Base-by-base conservation (phyloP, 2,888 invertebrate species). In the Tanytarsus gracilentus region DNA sequence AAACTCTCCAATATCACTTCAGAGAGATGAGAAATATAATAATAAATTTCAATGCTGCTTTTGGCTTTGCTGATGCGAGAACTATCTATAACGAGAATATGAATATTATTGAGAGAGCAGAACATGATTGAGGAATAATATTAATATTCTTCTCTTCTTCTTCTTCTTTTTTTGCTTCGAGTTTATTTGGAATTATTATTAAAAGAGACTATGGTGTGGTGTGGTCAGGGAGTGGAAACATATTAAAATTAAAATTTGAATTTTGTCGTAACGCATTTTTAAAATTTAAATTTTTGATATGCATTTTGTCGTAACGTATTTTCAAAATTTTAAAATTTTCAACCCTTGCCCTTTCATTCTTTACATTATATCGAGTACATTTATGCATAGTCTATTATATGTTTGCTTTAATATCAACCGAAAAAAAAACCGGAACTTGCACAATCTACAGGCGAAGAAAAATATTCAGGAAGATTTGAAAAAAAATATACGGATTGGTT, bases 171-270 rank as follows among this genome's bases (percentile, higher is more conserved):
- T 44, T 16, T 44, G 44, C n/a, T 18, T 9, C 23, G 40, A 53
- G 53, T 36, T 53, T 53, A 39, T 53, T 53, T 26, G 36, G 16
- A 53, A 55, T 55, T 23, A 55, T 55, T 55, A 55, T 55, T 55
- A 55, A 55, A 55, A 55, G 40, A 55, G 26, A 27, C 55, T 53
- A 27, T 53, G 36, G 7, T 36, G 9, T 18, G 51, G 14, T 23
- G 23, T 5, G 30, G 18, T 9, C 16, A 51, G 51, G 4, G 39
- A 14, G 14, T 5, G 39, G n/a, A 39, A n/a, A 39, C 6, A 39
- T 5, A n/a, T 8, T 8, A 4, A n/a, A 14, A 4, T 8, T 39
- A 5, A 39, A 39, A 14, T 6, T 4, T n/a, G 39, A 39, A 11
- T 30, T 6, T 30, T 8, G 30, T 9, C 9, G 9, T n/a, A n/a